Conservation (phyloP, 2,113 vertebrate genomes). For the Lagopus muta region DNA sequence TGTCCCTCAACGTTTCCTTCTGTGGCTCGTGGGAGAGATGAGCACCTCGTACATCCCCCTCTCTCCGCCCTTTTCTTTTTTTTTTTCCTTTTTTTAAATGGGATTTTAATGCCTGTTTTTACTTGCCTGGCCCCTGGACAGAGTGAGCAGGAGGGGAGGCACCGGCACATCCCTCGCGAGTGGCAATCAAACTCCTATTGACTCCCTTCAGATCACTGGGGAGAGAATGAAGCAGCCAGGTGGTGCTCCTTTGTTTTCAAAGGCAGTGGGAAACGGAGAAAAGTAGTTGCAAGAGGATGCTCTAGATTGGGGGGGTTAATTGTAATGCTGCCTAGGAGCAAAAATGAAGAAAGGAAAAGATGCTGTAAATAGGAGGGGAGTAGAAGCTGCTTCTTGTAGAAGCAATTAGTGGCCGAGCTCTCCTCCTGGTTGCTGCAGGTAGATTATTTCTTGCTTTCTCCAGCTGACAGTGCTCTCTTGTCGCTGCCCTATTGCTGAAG, state of each 20-base stretch:
- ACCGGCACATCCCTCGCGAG: neutral
- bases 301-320: slow-evolving; percentile 50
- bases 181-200: slow-evolving; percentile 41
- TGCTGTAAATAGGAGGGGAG: slow-evolving; percentile 63
- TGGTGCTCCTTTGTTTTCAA: neutral
- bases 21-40: neutral
- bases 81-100: neutral
- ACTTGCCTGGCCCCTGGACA: neutral
- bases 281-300: slow-evolving; percentile 52
- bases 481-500: slow-evolving; percentile 41
- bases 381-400: slow-evolving; percentile 43
- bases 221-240: neutral
- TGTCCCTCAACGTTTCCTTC: slow-evolving; percentile 40
- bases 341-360: neutral
- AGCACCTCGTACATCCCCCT: neutral
- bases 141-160: neutral
- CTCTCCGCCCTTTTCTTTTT: too few species aligned
- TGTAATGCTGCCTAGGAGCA: slow-evolving; percentile 51
- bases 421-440: slow-evolving; percentile 44
- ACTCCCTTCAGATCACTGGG: neutral
- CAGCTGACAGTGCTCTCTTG: slow-evolving; percentile 25
- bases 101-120: neutral
- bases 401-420: slow-evolving; percentile 69
- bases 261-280: neutral
- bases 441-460: slow-evolving; percentile 8